Conservation (phyloP, 2,888 invertebrate species). For the Alviniconcha strummeri region DNA sequence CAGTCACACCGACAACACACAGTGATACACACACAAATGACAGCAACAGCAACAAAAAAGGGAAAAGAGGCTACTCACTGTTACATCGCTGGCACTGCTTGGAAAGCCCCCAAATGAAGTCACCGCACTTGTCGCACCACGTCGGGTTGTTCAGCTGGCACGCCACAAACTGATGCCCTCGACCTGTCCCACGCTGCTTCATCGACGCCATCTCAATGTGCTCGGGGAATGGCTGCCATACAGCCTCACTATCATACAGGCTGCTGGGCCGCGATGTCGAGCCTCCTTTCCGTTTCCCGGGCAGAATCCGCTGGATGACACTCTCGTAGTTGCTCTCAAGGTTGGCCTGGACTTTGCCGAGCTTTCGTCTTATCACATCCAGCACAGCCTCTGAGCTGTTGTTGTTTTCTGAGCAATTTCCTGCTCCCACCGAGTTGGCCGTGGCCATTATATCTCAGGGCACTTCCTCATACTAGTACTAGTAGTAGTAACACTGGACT, state of each 20-base stretch:
- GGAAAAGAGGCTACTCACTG: conserved; percentile 66
- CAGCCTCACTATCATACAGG: conserved; percentile 29
- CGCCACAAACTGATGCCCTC: conserved; percentile 61
- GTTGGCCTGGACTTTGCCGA: conserved; percentile 44
- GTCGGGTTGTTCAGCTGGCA: conserved; percentile 71
- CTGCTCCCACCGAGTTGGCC: conserved; percentile 29
- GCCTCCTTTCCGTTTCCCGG: conserved; percentile 26
- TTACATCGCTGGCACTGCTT: conserved; percentile 74
- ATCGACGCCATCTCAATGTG: conserved; percentile 66
- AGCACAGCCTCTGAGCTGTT: conserved; percentile 49
- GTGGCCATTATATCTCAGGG: conserved; percentile 39
- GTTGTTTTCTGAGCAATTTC: conserved; percentile 28
- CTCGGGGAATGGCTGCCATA: conserved; percentile 41
- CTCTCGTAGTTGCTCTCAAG: conserved; percentile 43
- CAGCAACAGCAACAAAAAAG: neutral
- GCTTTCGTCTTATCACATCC: conserved; percentile 52
- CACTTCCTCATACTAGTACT: conserved; percentile 38
- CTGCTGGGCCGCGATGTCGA: conserved; percentile 23
- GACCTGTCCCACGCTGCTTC: conserved; percentile 44
- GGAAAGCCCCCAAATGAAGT: conserved; percentile 75
- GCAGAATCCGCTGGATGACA: conserved; percentile 45
- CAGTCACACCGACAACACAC: no score
- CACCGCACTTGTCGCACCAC: conserved; percentile 77
- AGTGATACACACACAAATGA: no score
- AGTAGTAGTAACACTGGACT: no score